Base-by-base conservation (phyloP, 1,140 invertebrate species). In the Pachypeltis micranthus region DNA sequence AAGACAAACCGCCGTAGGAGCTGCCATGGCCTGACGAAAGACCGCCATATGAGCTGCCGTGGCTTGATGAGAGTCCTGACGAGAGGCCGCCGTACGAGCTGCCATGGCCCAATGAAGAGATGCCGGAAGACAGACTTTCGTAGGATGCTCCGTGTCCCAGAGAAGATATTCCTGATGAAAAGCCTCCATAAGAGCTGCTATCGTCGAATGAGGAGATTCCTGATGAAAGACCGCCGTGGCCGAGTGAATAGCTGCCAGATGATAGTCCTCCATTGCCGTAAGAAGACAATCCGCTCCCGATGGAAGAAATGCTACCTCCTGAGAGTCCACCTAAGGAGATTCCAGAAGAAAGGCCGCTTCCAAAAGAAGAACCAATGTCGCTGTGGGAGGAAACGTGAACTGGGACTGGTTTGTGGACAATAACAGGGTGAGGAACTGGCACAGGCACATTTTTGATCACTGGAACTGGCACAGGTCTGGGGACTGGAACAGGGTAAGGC, bases 381-480 rank as follows among this genome's bases (percentile, higher is more conserved):
- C 54, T 56, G 19, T 56, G 25, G 25, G 54, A 56, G 26, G 19
- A 14, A 16, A 56, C 54, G 25, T 56, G 54, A 56, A 56, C 54
- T 3, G 54, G 19, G 2, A 56, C 54, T 7, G 54, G 54, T 25
- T 56, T 56, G 25, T 56, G 54, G 54, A 56, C 25, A 25, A 25
- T 56, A 1, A 56, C 54, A 3, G 54, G 54, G 25, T 56, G 54
- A 3, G 54, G 54, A 19, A 56, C 54, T 21, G 54, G 54, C 16
- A 56, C 54, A 16, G 54, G 54, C 16, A 56, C 54, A 26, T 21
- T 56, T 26, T 56, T 56, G 54, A 56, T 26, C 2, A 56, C 54
- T 2, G 54, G 82, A 10, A 88, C 85, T 0, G 65, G 59, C 34
- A 65, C 61, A 0, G 68, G 67, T 19, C 64, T 63, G 31, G 59